Conservation (phyloP, 1,140 invertebrate genomes). For the Papilio dardanus region DNA sequence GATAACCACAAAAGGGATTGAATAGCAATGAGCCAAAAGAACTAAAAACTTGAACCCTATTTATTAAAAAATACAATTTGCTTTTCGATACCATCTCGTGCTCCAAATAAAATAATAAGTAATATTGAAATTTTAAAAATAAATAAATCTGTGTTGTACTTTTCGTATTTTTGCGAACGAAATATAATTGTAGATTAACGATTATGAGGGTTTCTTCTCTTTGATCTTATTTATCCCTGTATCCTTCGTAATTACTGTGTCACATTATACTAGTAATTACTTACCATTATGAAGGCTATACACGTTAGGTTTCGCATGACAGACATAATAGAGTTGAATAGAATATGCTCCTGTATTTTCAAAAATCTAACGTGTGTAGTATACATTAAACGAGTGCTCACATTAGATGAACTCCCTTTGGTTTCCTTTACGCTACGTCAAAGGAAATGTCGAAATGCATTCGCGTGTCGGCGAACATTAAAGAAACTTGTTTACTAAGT, state of each 20-base stretch:
- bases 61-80: background rate
- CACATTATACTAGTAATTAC: background rate
- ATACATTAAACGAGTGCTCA: background rate
- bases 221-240: background rate
- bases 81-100: background rate
- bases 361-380: background rate
- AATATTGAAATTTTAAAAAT: too few relatives aligned
- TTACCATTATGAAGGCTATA: background rate
- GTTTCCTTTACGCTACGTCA: background rate
- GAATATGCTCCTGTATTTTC: background rate
- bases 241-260: background rate
- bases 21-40: constrained; percentile 25
- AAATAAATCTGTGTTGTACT: too few relatives aligned
- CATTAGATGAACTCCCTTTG: background rate
- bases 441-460: constrained; percentile 12
- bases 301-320: background rate
- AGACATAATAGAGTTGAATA: background rate
- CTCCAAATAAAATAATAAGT: background rate
- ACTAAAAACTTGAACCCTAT: background rate
- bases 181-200: background rate
- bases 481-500: constrained; percentile 8
- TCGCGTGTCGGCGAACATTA: background rate
- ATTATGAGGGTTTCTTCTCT: background rate
- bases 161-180: background rate
- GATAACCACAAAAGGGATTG: constrained; percentile 29